Base-by-base conservation (phyloP, 2,888 invertebrate species). In the Microctonus aethiopoides region DNA sequence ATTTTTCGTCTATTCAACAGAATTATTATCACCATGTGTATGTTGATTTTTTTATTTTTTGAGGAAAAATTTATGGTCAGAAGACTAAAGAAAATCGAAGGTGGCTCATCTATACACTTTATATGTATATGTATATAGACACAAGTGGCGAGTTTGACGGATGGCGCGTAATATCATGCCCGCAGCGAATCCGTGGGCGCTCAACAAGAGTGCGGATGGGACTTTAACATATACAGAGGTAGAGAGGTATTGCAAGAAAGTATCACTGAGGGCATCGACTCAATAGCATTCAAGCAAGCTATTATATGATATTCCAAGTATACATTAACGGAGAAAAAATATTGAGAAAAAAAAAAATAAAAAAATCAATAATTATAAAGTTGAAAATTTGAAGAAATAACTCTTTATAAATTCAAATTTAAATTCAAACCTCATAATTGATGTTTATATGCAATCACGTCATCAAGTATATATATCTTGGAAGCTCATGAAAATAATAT, bases 231-330 rank as follows among this genome's bases (percentile, higher is more conserved):
- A 61, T 9, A 46, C 3, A 41, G 13, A 5, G 20, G 6, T 16
- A 46, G 46, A 46, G 20, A n/a, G 20, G 16, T 16, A 74, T 65
- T 80, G 84, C 79, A 82, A 84, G 84, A 84, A 85, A 84, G 84
- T 84, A 84, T 84, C 83, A 84, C 81, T 80, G 81, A 76, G 78
- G 73, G 77, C 79, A 84, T 83, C 79, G 80, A 73, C 81, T 83
- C 83, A 84, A 84, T 84, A 81, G 83, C 78, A 74, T 70, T 72
- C 22, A 34, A 73, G n/a, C n/a, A n/a, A n/a, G 79, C 81, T 82
- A 84, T 84, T 84, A 84, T 82, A 70, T 72, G 52, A 56, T 62
- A 60, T 57, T 60, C 61, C 59, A 62, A 39, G 66, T 56, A 65
- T 61, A 68, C 62, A 59, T 67, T 60, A n/a, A 54, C 57, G 22